Percentiles rank a stretch among this genome's conserved stretches.
phyloP scores from a whole-genome alignment of 2,113 vertebrate species.

The Ceyx cyanopectus region DNA sequence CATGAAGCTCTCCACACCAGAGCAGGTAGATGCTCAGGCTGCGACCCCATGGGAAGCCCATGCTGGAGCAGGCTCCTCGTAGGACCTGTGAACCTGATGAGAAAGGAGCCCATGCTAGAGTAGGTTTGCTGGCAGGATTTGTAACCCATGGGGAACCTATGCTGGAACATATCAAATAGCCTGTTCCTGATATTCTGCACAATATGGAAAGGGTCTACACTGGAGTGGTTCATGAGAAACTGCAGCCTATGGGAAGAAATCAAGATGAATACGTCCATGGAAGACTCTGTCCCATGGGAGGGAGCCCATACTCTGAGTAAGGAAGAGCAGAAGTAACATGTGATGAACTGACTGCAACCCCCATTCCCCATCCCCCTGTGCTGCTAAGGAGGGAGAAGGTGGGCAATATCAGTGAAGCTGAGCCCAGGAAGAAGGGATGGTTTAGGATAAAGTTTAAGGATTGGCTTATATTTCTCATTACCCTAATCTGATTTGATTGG shows the following conservation, averaged over 20 bases:
- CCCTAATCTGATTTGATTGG: neutral
- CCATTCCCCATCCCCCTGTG: neutral
- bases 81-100: neutral
- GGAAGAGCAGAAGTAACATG: neutral
- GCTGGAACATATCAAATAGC: neutral
- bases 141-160: neutral
- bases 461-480: neutral
- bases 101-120: neutral
- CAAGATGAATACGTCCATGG: neutral
- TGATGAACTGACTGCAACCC: neutral
- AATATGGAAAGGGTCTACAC: neutral
- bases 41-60: neutral
- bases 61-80: neutral
- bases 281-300: neutral
- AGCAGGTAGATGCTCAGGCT: neutral
- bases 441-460: neutral
- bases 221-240: neutral
- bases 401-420: neutral
- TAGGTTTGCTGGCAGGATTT: neutral
- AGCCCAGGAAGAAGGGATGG: neutral
- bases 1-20: accelerated
- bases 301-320: neutral
- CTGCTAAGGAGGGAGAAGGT: neutral
- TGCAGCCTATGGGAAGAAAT: neutral
- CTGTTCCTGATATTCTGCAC: neutral